Evolutionary conservation across 2,888 invertebrate species (phyloP).

Genomic region (Antheraea yamamai): DNA sequence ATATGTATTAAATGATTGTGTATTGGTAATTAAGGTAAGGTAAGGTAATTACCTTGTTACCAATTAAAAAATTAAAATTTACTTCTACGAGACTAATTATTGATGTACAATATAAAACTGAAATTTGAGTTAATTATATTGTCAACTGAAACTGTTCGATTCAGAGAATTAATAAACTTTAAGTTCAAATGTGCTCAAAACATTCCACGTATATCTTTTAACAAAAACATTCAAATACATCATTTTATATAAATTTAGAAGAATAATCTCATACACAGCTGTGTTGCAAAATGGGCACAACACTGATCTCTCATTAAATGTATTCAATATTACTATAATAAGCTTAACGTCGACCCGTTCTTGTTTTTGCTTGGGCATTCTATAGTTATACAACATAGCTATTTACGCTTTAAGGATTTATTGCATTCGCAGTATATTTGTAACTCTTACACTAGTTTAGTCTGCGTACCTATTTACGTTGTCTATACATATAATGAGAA

Average conservation of each 20-base stretch:
- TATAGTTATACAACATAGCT: background rate
- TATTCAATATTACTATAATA: background rate
- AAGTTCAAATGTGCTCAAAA: too few species aligned
- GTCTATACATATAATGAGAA: too few species aligned
- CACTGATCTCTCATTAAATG: conserved; percentile 3
- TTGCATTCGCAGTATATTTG: background rate
- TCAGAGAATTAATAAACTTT: background rate
- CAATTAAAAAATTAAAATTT: too few species aligned
- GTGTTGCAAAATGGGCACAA: background rate
- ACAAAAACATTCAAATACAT: background rate
- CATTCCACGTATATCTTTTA: too few species aligned
- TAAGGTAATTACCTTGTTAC: too few species aligned
- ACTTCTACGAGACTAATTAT: too few species aligned
- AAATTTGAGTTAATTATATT: too few species aligned
- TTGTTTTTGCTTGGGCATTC: background rate
- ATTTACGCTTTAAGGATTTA: background rate
- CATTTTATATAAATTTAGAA: background rate
- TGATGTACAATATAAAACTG: too few species aligned
- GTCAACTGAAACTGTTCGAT: too few species aligned
- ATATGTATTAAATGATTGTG: too few species aligned
- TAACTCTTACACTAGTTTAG: background rate
- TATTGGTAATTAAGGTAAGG: too few species aligned
- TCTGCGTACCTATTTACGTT: background rate
- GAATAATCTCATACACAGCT: background rate
- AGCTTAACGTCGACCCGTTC: background rate